These are phyloP conservation scores for Parapristionchus giblindavisi DNA, from an alignment of 2,888 invertebrate genomes.

Conservation along the genomic window DNA sequence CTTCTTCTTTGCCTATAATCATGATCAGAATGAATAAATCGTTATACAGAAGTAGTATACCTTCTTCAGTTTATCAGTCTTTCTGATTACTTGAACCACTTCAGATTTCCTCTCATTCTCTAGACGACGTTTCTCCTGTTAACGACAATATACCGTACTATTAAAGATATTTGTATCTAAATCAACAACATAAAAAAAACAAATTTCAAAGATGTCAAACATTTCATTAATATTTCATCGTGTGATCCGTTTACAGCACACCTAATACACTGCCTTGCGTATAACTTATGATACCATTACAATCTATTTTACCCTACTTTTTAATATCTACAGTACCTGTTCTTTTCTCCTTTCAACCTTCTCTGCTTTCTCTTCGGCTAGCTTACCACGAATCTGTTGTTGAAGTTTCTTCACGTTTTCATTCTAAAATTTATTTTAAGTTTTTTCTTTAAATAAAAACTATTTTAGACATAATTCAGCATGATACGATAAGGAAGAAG, in stretches of 20 bases:
- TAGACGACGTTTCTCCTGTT: constrained; percentile 60
- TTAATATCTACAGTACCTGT: not conserved
- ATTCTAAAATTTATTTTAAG: too few relatives aligned
- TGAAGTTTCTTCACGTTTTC: constrained; percentile 38
- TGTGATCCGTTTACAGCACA: not conserved
- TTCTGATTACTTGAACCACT: constrained; percentile 65
- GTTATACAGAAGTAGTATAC: not conserved
- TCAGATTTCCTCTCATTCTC: constrained; percentile 64
- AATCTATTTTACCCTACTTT: not conserved
- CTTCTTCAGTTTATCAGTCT: constrained; percentile 63
- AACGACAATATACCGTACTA: not conserved
- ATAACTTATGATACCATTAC: not conserved
- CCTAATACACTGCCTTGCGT: not conserved
- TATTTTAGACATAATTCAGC: too few relatives aligned
- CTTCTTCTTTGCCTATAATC: constrained; percentile 56
- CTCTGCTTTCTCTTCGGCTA: constrained; percentile 28
- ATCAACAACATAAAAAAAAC: not conserved
- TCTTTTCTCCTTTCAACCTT: constrained; percentile 39
- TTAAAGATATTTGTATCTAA: not conserved
- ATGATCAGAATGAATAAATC: not conserved
- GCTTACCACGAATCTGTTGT: constrained; percentile 24
- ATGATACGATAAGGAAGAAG: too few relatives aligned
- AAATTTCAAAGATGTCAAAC: not conserved
- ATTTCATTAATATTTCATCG: too few relatives aligned
- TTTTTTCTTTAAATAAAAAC: too few relatives aligned